Base-by-base conservation (phyloP, 2,888 invertebrate species). In the Thera britannica region DNA sequence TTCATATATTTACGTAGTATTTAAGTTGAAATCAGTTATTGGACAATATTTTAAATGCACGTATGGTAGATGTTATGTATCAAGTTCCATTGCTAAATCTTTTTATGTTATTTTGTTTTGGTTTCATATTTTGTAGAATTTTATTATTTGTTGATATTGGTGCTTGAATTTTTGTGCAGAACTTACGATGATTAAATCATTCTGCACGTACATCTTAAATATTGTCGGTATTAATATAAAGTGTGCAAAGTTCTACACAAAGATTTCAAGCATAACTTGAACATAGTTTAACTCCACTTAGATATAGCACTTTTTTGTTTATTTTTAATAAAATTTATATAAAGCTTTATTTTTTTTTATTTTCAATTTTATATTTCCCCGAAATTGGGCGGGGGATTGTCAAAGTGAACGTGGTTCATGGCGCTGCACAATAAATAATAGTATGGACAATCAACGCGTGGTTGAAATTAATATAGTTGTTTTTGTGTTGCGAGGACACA, bases 391-490 rank as follows among this genome's bases (percentile, higher is more conserved):
- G 88, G 90, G 89, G 90, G 90, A 88, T 90, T 90, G 89, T 90
- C 90, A 88, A 89, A 90, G 89, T 89, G 91, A 87, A 89, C 88
- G 91, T 89, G 89, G 84, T 80, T 72, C 73, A 85, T 80, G 92
- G 92, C 92, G 93, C 93, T 93, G 93, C 93, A 93, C 93, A 89
- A 78, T 79, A 82, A 80, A 81, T 62, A 79, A 68, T 60, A 59
- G 83, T 81, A 82, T 83, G 82, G 82, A 80, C 80, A 77, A 79
- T 79, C 80, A 80, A 81, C 80, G 85, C 83, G 85, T 83, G 86
- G 84, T 81, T 79, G 79, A 77, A 75, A 79, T 77, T 59, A 72
- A 74, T 79, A 81, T 80, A 79, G 78, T 82, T 77, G 77, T 77
- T 83, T 82, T 83, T 82, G 80, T 79, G 77, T 85, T 83, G 83